Evolutionary conservation across 2,797 vertebrate species (phyloP).

Genomic region (Amblyraja radiata): DNA sequence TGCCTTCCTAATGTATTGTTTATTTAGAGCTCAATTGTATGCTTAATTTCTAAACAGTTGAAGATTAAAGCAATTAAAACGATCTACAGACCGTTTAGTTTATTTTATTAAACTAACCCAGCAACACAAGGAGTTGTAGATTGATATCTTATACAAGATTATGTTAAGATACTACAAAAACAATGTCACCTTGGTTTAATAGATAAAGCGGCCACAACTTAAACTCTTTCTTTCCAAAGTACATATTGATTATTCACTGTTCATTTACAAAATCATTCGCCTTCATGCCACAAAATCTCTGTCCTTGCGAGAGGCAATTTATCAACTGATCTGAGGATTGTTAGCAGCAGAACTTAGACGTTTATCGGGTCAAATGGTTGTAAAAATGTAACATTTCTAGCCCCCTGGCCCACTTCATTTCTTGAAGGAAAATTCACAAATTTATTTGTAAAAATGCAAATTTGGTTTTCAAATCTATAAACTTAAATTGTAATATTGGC

Average conservation of each 20-base stretch:
- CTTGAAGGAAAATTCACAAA: background rate
- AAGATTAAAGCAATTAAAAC: conserved; percentile 4
- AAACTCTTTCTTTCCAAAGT: background rate
- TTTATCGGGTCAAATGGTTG: background rate
- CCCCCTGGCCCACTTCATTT: background rate
- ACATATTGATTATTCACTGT: conserved; percentile 14
- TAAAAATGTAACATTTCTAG: background rate
- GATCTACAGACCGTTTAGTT: background rate
- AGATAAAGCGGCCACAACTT: background rate
- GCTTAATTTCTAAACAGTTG: background rate
- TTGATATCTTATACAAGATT: background rate
- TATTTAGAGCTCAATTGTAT: background rate
- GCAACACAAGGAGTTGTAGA: background rate
- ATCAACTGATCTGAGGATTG: background rate
- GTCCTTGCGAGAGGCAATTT: background rate
- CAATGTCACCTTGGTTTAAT: background rate
- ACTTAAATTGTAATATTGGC: background rate
- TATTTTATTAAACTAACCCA: background rate
- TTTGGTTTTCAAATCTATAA: background rate
- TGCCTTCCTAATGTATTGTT: background rate
- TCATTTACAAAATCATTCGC: background rate
- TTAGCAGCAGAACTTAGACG: background rate
- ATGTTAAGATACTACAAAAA: conserved; percentile 12
- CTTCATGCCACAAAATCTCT: background rate
- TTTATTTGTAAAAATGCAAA: background rate